A percentile compares a stretch with the other conserved stretches of the same genome.
Evolutionary conservation across 2,113 vertebrate species (phyloP).

Genomic region (Eulemur rufifrons): DNA sequence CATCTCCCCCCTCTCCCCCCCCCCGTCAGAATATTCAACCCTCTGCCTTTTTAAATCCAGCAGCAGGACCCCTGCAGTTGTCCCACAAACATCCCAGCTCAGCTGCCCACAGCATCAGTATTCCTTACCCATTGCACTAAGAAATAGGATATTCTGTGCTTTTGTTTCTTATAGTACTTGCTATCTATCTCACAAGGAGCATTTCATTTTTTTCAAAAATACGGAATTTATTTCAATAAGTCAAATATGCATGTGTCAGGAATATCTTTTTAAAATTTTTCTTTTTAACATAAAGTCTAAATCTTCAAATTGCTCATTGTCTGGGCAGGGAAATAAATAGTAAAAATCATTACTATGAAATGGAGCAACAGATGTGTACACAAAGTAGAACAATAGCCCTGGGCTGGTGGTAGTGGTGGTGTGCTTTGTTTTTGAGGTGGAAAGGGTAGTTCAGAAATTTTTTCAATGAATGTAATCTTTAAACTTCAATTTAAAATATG

Average conservation of each 20-base stretch:
- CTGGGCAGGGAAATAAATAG: background rate
- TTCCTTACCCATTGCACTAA: background rate
- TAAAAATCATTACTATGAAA: background rate
- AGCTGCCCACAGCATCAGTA: background rate
- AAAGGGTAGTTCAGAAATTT: background rate
- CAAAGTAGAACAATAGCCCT: background rate
- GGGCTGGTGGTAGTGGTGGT: background rate
- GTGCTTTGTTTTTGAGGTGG: background rate
- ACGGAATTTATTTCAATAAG: conserved; percentile 5
- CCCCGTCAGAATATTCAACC: too few relatives aligned
- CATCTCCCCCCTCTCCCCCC: too few relatives aligned
- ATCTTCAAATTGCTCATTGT: background rate
- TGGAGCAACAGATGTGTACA: background rate
- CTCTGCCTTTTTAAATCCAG: background rate
- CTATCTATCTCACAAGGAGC: background rate
- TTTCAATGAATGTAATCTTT: background rate
- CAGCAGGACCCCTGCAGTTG: background rate
- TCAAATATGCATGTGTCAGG: background rate
- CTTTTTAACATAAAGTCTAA: background rate
- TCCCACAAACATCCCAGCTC: background rate
- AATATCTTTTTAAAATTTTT: background rate
- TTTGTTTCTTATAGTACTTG: background rate
- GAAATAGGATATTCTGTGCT: background rate
- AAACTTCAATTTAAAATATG: background rate
- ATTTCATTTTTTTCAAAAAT: conserved; percentile 24